Conservation (phyloP, 2,888 invertebrate genomes). For the Phlogophora meticulosa region DNA sequence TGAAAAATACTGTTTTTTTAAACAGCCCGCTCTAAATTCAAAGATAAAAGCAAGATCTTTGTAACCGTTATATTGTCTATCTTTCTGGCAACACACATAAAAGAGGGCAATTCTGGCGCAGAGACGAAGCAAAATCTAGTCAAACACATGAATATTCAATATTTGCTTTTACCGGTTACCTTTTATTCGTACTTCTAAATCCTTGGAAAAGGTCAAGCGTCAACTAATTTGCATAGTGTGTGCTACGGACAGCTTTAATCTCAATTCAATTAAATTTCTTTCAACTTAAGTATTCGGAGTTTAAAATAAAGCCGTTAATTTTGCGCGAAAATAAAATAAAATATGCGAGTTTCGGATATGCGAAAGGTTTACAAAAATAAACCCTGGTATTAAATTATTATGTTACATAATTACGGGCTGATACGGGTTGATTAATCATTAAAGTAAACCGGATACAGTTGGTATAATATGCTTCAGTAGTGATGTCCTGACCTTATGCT, state of each 20-base stretch:
- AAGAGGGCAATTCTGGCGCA: slow-evolving; percentile 8
- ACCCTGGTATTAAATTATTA: not conserved
- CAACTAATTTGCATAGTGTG: slow-evolving; percentile 63
- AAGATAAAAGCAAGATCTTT: slow-evolving; percentile 28
- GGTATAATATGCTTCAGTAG: not conserved
- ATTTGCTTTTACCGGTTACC: slow-evolving; percentile 55
- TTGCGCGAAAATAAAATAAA: slow-evolving; percentile 32
- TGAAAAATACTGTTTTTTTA: too few species aligned
- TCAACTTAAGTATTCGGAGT: slow-evolving; percentile 33
- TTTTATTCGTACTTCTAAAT: slow-evolving; percentile 58
- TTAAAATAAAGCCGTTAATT: slow-evolving; percentile 43
- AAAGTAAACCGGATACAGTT: not conserved
- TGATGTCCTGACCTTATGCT: not conserved
- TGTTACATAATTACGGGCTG: not conserved
- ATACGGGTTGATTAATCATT: not conserved
- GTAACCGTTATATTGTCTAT: slow-evolving; percentile 13
- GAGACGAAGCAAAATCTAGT: slow-evolving; percentile 43
- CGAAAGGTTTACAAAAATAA: not conserved
- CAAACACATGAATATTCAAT: slow-evolving; percentile 59
- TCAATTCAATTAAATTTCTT: slow-evolving; percentile 60
- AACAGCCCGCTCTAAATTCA: slow-evolving; percentile 20
- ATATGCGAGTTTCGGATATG: slow-evolving; percentile 25
- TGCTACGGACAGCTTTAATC: slow-evolving; percentile 63
- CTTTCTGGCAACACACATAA: slow-evolving; percentile 24
- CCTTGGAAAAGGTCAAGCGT: slow-evolving; percentile 57